phyloP scores from a whole-genome alignment of 2,888 invertebrate species.

The Xestia sexstrigata region DNA sequence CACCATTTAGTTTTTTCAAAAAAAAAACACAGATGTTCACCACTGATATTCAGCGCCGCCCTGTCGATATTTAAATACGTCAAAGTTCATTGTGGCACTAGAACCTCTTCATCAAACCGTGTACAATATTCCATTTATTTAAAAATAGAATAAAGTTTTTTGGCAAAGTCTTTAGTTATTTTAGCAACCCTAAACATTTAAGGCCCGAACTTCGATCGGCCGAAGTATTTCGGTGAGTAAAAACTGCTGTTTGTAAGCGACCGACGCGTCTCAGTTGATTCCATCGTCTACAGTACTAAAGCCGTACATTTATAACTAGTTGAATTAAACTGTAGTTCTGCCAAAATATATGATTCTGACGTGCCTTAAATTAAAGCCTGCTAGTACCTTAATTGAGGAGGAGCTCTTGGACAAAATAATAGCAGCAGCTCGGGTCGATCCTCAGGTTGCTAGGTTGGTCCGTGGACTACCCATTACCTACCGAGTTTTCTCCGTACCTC shows the following conservation, averaged over 20 bases:
- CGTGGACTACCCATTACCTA: too few species aligned
- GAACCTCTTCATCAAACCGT: not conserved
- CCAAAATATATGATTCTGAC: not conserved
- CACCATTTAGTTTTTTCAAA: not conserved
- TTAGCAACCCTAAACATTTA: conserved; percentile 9
- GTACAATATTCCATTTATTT: not conserved
- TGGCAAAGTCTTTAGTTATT: not conserved
- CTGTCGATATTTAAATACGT: not conserved
- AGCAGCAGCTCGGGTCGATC: not conserved
- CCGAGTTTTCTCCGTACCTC: too few species aligned
- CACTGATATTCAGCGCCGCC: not conserved
- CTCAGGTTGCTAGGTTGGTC: not conserved
- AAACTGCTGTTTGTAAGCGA: conserved; percentile 41
- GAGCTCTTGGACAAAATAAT: not conserved
- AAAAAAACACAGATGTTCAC: not conserved
- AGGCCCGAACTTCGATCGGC: not conserved
- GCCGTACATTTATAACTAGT: conserved; percentile 31
- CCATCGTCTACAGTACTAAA: conserved; percentile 24
- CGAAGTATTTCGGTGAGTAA: conserved; percentile 13
- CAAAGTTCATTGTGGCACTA: not conserved
- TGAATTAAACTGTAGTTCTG: conserved; percentile 14
- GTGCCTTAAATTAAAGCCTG: conserved; percentile 17
- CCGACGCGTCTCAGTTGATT: conserved; percentile 9
- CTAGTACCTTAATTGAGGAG: not conserved
- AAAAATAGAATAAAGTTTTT: not conserved